Percentiles rank a stretch among this genome's conserved stretches.
Evolutionary conservation across 2,888 invertebrate species (phyloP).

Genomic region (Stictocephala bisonia): DNA sequence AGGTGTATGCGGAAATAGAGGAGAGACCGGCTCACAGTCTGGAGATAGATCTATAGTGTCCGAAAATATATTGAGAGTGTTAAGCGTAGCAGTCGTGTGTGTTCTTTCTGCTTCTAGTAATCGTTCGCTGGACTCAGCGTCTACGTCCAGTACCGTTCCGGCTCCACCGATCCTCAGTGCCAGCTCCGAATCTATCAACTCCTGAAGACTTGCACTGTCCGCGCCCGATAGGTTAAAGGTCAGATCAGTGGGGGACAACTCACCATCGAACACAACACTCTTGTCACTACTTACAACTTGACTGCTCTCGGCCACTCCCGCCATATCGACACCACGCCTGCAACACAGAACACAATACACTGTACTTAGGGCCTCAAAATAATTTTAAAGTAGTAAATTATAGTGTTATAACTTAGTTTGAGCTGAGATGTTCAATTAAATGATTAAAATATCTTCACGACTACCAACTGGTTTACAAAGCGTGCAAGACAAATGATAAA

Average conservation of each 20-base stretch:
- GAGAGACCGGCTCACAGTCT: background rate
- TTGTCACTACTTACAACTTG: constrained; percentile 52
- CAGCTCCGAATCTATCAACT: constrained; percentile 58
- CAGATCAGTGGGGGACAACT: constrained; percentile 46
- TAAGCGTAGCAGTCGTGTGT: constrained; percentile 31
- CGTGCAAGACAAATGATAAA: too few species aligned
- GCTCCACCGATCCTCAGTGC: constrained; percentile 50
- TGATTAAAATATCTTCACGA: too few species aligned
- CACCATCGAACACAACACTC: constrained; percentile 46
- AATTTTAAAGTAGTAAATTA: too few species aligned
- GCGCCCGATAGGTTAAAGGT: constrained; percentile 38
- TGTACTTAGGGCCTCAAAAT: too few species aligned
- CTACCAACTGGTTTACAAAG: too few species aligned
- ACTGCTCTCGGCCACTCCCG: constrained; percentile 57
- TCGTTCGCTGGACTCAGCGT: constrained; percentile 48
- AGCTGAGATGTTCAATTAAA: too few species aligned
- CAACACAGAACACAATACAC: constrained; percentile 1
- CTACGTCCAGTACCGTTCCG: constrained; percentile 41
- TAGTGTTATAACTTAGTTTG: too few species aligned
- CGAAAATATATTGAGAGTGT: constrained; percentile 15
- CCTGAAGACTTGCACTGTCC: constrained; percentile 57
- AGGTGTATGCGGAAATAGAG: background rate
- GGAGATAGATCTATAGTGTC: constrained; percentile 30
- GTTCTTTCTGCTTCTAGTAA: constrained; percentile 49
- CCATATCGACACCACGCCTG: constrained; percentile 54